phyloP scores from a whole-genome alignment of 2,797 vertebrate genomes.

The Rhabdophis nuchalis region DNA sequence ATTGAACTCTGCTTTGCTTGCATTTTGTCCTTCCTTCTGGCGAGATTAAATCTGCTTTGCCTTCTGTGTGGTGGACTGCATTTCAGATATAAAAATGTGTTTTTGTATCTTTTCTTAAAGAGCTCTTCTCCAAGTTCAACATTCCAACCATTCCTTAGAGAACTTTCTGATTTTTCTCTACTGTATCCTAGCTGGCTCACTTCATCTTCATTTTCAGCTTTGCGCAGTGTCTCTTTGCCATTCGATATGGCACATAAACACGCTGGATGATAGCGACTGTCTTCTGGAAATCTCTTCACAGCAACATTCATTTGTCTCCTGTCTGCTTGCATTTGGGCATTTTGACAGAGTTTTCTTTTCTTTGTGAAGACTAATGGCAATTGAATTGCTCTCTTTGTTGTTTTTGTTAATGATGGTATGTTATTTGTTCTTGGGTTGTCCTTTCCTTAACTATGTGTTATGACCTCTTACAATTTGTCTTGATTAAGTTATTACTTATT shows the following conservation, averaged over 20 bases:
- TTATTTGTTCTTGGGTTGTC: not conserved
- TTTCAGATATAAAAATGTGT: not conserved
- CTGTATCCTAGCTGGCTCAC: not conserved
- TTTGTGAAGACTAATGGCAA: not conserved
- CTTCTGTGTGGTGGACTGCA: not conserved
- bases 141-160: not conserved
- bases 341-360: not conserved
- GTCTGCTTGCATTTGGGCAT: not conserved
- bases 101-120: not conserved
- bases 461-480: not conserved
- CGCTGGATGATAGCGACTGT: not conserved
- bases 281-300: not conserved
- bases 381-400: not conserved
- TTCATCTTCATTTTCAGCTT: not conserved
- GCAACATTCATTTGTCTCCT: not conserved
- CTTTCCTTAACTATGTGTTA: not conserved
- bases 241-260: not conserved
- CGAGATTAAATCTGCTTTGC: not conserved
- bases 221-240: not conserved
- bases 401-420: not conserved
- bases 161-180: not conserved
- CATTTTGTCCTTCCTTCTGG: not conserved
- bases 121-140: not conserved
- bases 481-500: not conserved
- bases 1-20: not conserved